phyloP scores from a whole-genome alignment of 2,888 invertebrate species.

The Pyrrhosoma nymphula region DNA sequence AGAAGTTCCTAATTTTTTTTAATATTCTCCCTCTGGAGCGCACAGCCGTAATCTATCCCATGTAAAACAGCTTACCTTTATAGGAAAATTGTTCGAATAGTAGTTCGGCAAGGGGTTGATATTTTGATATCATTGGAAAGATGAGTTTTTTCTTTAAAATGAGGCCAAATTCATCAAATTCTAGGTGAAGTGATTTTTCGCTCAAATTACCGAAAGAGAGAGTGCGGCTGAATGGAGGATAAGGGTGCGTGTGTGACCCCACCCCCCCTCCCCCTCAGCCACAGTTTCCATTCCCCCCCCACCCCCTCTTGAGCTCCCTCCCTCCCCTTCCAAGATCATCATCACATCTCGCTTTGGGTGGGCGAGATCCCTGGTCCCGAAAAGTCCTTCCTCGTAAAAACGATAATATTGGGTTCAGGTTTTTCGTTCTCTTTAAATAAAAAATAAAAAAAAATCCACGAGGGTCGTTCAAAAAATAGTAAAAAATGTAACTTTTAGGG shows the following conservation, averaged over 20 bases:
- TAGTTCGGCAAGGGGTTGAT: too few relatives aligned
- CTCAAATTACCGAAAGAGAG: too few relatives aligned
- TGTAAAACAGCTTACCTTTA: too few relatives aligned
- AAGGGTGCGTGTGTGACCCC: too few relatives aligned
- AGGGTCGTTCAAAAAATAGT: slow-evolving; percentile 28
- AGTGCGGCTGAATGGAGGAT: neutral
- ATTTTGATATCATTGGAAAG: too few relatives aligned
- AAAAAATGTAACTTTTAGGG: neutral
- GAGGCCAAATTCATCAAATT: too few relatives aligned
- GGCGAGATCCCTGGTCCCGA: slow-evolving; percentile 23
- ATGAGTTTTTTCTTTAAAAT: too few relatives aligned
- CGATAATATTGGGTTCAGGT: slow-evolving; percentile 53
- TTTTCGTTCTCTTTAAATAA: slow-evolving; percentile 25
- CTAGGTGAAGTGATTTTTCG: too few relatives aligned
- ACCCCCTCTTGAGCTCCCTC: neutral
- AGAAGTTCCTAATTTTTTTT: too few relatives aligned
- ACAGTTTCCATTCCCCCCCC: neutral
- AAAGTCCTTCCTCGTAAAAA: slow-evolving; percentile 61
- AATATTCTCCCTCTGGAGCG: too few relatives aligned
- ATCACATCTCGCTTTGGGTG: neutral
- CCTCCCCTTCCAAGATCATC: neutral
- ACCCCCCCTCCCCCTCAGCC: neutral
- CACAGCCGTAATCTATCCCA: too few relatives aligned
- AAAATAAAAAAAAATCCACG: neutral
- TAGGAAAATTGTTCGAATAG: too few relatives aligned